A percentile compares a stretch with the other conserved stretches of the same genome.
Evolutionary conservation across 2,888 invertebrate genomes (phyloP).

Genomic region (Synanthedon vespiformis): DNA sequence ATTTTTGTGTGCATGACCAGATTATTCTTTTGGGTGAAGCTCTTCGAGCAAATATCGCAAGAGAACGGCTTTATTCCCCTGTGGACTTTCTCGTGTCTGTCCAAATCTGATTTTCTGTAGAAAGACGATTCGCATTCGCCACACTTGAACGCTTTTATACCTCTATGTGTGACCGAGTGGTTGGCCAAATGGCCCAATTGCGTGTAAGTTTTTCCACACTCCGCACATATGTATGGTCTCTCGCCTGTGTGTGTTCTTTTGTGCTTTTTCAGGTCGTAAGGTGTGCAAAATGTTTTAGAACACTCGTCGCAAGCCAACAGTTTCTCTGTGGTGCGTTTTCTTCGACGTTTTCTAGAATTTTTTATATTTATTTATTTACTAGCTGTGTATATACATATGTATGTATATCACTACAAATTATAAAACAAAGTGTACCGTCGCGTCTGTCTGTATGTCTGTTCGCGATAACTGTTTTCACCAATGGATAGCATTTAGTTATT

Average conservation of each 20-base stretch:
- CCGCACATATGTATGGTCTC: conserved; percentile 51
- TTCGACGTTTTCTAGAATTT: conserved; percentile 9
- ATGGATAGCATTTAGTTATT: too few species aligned
- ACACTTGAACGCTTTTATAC: conserved; percentile 48
- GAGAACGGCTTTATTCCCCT: conserved; percentile 44
- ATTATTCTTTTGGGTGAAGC: conserved; percentile 52
- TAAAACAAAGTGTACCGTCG: too few species aligned
- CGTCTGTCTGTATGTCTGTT: too few species aligned
- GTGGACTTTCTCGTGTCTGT: conserved; percentile 50
- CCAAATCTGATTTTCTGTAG: conserved; percentile 50
- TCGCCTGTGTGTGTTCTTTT: conserved; percentile 44
- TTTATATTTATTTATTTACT: too few species aligned
- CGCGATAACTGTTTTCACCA: too few species aligned
- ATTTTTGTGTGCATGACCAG: conserved; percentile 50
- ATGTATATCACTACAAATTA: too few species aligned
- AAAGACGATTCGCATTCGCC: conserved; percentile 39
- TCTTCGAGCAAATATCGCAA: conserved; percentile 47
- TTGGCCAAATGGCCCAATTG: conserved; percentile 39
- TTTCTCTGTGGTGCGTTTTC: conserved; percentile 15
- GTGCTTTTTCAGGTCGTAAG: conserved; percentile 48
- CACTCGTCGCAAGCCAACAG: conserved; percentile 37
- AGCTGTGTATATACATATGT: too few species aligned
- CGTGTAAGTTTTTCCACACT: conserved; percentile 55
- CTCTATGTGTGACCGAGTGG: conserved; percentile 1
- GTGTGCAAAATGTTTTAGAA: conserved; percentile 37